Evolutionary conservation across 2,113 vertebrate genomes (phyloP).

Genomic region (Pandion haliaetus): DNA sequence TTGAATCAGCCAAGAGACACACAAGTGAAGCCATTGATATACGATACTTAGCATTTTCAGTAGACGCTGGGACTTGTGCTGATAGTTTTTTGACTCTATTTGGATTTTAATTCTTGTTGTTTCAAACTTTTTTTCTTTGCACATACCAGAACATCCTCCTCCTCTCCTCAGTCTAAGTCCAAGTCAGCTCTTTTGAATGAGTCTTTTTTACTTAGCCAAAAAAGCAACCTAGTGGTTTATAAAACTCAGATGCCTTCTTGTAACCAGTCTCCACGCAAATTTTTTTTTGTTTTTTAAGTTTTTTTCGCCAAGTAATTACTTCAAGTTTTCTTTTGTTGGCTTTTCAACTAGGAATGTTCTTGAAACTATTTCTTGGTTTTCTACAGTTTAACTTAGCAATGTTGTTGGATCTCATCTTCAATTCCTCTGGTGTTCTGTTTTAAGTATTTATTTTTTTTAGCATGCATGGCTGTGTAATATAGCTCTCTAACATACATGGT

Average conservation of each 20-base stretch:
- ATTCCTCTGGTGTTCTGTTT: slow-evolving; percentile 19
- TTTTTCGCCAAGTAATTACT: neutral
- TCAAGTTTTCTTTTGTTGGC: neutral
- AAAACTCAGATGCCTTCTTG: slow-evolving; percentile 38
- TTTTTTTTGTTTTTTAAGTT: neutral
- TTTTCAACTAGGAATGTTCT: slow-evolving; percentile 43
- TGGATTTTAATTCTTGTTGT: slow-evolving; percentile 66
- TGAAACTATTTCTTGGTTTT: slow-evolving; percentile 46
- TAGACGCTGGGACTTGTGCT: neutral
- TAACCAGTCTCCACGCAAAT: neutral
- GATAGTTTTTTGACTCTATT: slow-evolving; percentile 44
- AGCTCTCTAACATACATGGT: neutral
- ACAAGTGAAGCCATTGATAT: neutral
- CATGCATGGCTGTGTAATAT: neutral
- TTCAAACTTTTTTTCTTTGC: slow-evolving; percentile 34
- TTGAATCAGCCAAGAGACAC: neutral
- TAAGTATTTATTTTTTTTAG: neutral
- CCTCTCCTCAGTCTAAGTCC: neutral
- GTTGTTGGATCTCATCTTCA: slow-evolving; percentile 26
- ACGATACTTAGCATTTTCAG: slow-evolving; percentile 16
- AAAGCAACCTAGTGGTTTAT: slow-evolving; percentile 27
- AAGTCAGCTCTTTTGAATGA: slow-evolving; percentile 13
- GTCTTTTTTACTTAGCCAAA: slow-evolving; percentile 13
- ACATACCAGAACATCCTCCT: slow-evolving; percentile 35
- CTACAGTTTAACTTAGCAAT: neutral